Conservation (phyloP, 2,113 vertebrate genomes). For the Neodon shergylaensis region DNA sequence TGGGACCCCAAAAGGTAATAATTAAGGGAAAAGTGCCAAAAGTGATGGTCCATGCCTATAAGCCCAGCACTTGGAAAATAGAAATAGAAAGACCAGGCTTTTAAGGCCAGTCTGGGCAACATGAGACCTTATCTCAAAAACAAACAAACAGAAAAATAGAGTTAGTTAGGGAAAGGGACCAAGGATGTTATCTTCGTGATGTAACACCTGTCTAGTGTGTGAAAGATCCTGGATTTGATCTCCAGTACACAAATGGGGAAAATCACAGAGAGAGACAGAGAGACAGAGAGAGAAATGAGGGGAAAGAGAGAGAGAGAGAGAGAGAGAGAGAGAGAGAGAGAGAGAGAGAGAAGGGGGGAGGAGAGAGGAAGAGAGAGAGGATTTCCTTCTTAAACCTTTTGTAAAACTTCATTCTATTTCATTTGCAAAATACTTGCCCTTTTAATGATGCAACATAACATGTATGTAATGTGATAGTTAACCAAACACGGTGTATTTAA, state of each 20-base stretch:
- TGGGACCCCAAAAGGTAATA: slow-evolving; percentile 21
- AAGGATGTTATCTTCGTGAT: neutral
- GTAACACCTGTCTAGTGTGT: neutral
- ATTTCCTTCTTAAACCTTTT: neutral
- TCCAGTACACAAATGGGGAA: neutral
- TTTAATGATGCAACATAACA: slow-evolving; percentile 20
- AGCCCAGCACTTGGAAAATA: neutral
- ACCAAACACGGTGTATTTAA: slow-evolving; percentile 28
- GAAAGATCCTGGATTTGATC: neutral
- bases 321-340: no score
- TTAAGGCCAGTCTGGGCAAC: neutral
- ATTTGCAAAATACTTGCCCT: slow-evolving; percentile 18
- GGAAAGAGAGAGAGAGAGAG: no score
- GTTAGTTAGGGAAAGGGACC: neutral
- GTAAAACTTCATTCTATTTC: slow-evolving; percentile 44
- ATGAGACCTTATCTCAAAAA: neutral
- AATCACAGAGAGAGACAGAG: neutral
- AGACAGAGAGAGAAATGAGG: neutral
- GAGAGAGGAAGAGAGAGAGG: neutral
- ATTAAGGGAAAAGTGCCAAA: neutral
- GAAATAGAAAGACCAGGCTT: neutral
- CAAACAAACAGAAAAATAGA: neutral
- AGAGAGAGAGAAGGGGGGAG: no score
- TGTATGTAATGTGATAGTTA: slow-evolving; percentile 4
- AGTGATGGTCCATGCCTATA: no score